These are phyloP conservation scores for Cephalopterus ornatus DNA, from an alignment of 2,113 vertebrate genomes.

Conservation along the genomic window DNA sequence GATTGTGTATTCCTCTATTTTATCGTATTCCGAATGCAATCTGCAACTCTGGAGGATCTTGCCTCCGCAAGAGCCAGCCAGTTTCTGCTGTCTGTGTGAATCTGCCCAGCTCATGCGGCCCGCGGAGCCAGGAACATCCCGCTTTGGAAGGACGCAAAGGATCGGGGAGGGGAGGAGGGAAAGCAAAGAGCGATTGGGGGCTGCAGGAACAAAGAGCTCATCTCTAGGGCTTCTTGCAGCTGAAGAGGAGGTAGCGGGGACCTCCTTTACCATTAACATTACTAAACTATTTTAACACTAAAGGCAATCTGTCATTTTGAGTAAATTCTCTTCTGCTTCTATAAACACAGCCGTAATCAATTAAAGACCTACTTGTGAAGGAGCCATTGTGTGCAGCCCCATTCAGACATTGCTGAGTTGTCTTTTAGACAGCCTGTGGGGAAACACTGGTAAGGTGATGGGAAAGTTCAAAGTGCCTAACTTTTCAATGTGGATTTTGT, in stretches of 20 bases:
- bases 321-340: slow-evolving; percentile 79
- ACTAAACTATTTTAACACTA: slow-evolving; percentile 64
- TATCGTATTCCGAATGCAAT: neutral
- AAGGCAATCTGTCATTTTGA: slow-evolving; percentile 77
- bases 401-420: slow-evolving; percentile 71
- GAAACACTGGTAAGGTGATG: slow-evolving; percentile 71
- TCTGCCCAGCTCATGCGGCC: neutral
- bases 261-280: slow-evolving; percentile 42
- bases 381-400: slow-evolving; percentile 73
- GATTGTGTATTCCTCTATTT: neutral
- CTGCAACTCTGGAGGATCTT: neutral
- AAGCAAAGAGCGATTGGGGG: neutral
- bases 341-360: slow-evolving; percentile 82
- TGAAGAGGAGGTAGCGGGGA: slow-evolving; percentile 10
- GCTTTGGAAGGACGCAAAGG: neutral
- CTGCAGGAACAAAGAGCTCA: slow-evolving; percentile 31
- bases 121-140: neutral
- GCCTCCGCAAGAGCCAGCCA: neutral
- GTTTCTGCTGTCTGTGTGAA: neutral
- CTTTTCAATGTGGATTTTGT: slow-evolving; percentile 69
- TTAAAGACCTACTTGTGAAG: slow-evolving; percentile 78
- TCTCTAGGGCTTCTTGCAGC: slow-evolving; percentile 2
- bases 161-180: neutral
- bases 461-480: slow-evolving; percentile 76
- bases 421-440: slow-evolving; percentile 67